Evolutionary conservation across 1,140 invertebrate genomes (phyloP).

Genomic region (Myzus persicae): DNA sequence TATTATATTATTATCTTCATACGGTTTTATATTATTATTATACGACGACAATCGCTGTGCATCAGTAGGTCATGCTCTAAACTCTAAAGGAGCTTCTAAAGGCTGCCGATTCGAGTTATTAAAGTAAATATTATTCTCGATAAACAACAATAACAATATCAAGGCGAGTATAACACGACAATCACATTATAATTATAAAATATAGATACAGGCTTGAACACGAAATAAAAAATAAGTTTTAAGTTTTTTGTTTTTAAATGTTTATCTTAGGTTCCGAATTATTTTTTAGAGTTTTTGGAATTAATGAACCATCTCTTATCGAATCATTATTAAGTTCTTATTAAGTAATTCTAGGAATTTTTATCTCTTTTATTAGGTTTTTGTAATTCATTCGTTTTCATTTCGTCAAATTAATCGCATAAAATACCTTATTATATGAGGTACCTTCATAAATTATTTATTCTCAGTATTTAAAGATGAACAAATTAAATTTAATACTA

Average conservation of each 20-base stretch:
- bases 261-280: no score
- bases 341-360: background rate
- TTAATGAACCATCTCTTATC: no score
- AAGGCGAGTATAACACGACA: no score
- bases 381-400: background rate
- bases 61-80: background rate
- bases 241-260: no score
- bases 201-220: no score
- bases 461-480: background rate
- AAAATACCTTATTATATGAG: background rate
- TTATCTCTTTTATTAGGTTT: background rate
- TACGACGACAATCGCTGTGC: background rate
- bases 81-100: no score
- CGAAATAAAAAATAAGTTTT: no score
- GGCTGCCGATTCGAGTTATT: background rate
- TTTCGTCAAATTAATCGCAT: background rate
- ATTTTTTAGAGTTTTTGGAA: no score
- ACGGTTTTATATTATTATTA: background rate
- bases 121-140: constrained; percentile 33
- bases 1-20: background rate
- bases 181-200: no score
- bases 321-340: no score
- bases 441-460: background rate
- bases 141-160: no score
- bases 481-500: background rate